These are phyloP conservation scores for Andricus grossulariae DNA, from an alignment of 1,140 invertebrate species.

Conservation along the genomic window DNA sequence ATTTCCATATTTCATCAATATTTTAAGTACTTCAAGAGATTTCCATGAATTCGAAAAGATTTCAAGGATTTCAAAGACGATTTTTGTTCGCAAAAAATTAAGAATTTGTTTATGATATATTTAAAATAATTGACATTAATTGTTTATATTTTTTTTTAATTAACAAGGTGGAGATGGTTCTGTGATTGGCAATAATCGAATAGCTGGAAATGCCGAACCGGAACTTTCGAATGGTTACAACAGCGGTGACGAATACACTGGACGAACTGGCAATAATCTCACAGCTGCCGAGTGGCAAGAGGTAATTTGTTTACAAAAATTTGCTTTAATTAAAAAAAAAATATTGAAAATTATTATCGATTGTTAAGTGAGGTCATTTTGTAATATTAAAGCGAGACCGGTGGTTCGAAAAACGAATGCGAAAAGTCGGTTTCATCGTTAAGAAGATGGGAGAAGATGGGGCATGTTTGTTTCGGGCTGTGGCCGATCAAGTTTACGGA, in stretches of 20 bases:
- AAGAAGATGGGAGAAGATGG: conserved; percentile 94
- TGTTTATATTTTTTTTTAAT: conserved; percentile 27
- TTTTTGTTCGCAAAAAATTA: too few relatives aligned
- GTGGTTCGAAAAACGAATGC: conserved; percentile 84
- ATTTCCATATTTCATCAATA: too few relatives aligned
- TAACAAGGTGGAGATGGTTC: conserved; percentile 58
- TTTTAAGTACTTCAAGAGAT: too few relatives aligned
- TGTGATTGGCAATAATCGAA: conserved; percentile 63
- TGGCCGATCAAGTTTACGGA: conserved; percentile 95
- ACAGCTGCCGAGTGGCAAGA: conserved; percentile 80
- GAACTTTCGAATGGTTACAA: conserved; percentile 80
- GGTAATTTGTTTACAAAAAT: conserved; percentile 60
- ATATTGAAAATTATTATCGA: conserved; percentile 23
- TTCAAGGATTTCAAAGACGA: too few relatives aligned
- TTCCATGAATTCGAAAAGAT: too few relatives aligned
- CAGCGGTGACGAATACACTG: conserved; percentile 86
- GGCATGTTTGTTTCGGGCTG: conserved; percentile 94
- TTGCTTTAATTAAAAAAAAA: neutral
- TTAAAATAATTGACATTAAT: too few relatives aligned
- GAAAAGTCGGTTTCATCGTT: conserved; percentile 87
- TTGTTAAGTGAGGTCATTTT: conserved; percentile 28
- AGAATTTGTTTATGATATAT: too few relatives aligned
- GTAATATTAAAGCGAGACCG: conserved; percentile 76
- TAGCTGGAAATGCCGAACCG: conserved; percentile 65
- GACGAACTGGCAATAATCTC: conserved; percentile 76